Base-by-base conservation (phyloP, 2,113 vertebrate genomes). In the Pipa parva region DNA sequence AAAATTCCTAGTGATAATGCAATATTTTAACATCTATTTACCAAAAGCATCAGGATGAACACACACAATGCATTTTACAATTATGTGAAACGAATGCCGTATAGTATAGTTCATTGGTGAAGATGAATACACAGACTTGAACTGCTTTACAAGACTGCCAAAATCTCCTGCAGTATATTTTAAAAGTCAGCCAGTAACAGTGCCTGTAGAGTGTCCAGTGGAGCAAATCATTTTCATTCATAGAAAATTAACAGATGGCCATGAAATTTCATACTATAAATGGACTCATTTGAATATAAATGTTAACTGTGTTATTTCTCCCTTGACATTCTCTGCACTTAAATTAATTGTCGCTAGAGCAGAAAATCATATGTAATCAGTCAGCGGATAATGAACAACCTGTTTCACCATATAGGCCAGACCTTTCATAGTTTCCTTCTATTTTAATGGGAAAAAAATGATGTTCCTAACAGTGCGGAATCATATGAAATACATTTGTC, bases 221-320 rank as follows among this genome's bases (percentile, higher is more conserved):
- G 71, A 71, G 57, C 71, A 77, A 74, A 74, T 73, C 63, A 59
- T 9, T 1, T 72, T 54, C 63, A 74, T 42, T 74, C 78, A 71
- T 72, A 67, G 63, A 77, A 78, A 75, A 77, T 72, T 77, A 83
- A 80, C 68, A 79, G 78, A 82, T 76, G 78, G 65, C 71, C 78
- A 68, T 71, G 61, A 42, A 72, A 75, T 74, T 84, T 80, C 71
- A 81, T 76, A 78, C 71, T 80, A 55, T 8, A 81, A 75, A 79
- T 76, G 71, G 80, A 75, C 82, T 82, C 73, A 82, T 83, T 74
- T 83, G 78, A 79, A 76, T 81, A 81, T 75, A 79, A 79, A 76
- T 78, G 76, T 81, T 81, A 78, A 78, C 74, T 74, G 77, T 75
- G 76, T 77, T 79, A 79, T 77, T 74, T 63, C 74, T 78, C 78